Evolutionary conservation across 1,140 invertebrate genomes (phyloP).

Genomic region (Cyclina sinensis): DNA sequence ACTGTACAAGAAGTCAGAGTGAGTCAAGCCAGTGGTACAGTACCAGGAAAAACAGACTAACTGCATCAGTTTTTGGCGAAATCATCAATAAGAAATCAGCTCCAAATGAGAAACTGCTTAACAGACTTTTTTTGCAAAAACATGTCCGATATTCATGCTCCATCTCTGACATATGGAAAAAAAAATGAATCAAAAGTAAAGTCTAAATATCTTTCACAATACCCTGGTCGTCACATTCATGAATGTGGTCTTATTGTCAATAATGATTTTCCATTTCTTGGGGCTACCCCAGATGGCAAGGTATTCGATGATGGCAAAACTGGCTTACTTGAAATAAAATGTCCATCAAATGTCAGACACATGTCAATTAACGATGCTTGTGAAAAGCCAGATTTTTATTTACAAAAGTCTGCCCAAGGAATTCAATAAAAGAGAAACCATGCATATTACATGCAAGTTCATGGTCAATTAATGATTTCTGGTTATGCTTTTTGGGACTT

Average conservation of each 20-base stretch:
- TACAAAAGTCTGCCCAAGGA: background rate
- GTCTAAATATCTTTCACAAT: background rate
- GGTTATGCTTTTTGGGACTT: conserved; percentile 1
- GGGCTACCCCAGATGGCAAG: conserved; percentile 39
- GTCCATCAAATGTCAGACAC: background rate
- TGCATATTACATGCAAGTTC: conserved; percentile 11
- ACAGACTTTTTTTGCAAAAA: background rate
- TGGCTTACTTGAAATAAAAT: conserved; percentile 23
- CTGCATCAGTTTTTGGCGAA: conserved; percentile 58
- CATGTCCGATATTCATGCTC: conserved; percentile 1
- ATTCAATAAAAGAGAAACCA: background rate
- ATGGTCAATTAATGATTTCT: conserved; percentile 1
- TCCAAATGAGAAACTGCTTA: conserved; percentile 25
- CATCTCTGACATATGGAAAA: conserved; percentile 60
- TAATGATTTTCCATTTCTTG: conserved; percentile 23
- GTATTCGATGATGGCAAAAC: background rate
- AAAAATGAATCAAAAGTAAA: conserved; percentile 46
- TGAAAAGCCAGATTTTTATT: background rate
- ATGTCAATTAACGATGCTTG: background rate
- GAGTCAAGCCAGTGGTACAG: conserved; percentile 1
- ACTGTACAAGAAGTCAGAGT: conserved; percentile 16
- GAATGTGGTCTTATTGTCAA: conserved; percentile 22
- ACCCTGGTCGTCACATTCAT: background rate
- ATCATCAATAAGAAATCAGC: conserved; percentile 50
- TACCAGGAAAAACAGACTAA: conserved; percentile 30